phyloP scores from a whole-genome alignment of 2,797 vertebrate species.

The Meda fulgida region DNA sequence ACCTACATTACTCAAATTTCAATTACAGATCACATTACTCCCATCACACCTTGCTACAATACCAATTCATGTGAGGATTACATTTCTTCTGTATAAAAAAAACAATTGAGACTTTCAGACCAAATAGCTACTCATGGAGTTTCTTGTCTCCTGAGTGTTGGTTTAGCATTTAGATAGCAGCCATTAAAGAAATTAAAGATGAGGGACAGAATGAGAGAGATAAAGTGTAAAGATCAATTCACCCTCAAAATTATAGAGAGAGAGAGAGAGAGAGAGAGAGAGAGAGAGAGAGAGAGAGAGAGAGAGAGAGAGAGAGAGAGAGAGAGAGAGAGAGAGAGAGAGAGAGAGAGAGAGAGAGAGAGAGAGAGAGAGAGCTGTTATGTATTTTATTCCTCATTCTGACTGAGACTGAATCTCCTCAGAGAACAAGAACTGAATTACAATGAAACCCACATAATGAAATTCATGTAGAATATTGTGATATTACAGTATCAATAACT shows the following conservation, averaged over 20 bases:
- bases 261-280: conserved; percentile 10
- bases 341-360: conserved; percentile 13
- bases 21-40: conserved; percentile 46
- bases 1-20: conserved; percentile 37
- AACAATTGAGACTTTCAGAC: conserved; percentile 31
- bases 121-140: conserved; percentile 20
- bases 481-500: not conserved
- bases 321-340: not conserved
- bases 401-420: not conserved
- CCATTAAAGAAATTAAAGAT: conserved; percentile 42
- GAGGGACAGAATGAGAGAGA: conserved; percentile 1
- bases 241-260: not conserved
- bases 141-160: conserved; percentile 40
- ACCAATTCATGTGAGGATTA: conserved; percentile 59
- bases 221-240: too few relatives aligned
- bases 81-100: conserved; percentile 28
- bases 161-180: conserved; percentile 63
- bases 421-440: conserved; percentile 14
- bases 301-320: conserved; percentile 8
- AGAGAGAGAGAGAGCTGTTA: conserved; percentile 24
- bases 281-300: conserved; percentile 9
- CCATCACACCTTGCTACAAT: conserved; percentile 33
- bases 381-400: conserved; percentile 9
- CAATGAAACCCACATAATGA: not conserved
- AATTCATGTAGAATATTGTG: not conserved